Percentiles rank a stretch among this genome's conserved stretches.
phyloP scores from a whole-genome alignment of 2,888 invertebrate genomes.

The Lepidocyrtoides sp. region DNA sequence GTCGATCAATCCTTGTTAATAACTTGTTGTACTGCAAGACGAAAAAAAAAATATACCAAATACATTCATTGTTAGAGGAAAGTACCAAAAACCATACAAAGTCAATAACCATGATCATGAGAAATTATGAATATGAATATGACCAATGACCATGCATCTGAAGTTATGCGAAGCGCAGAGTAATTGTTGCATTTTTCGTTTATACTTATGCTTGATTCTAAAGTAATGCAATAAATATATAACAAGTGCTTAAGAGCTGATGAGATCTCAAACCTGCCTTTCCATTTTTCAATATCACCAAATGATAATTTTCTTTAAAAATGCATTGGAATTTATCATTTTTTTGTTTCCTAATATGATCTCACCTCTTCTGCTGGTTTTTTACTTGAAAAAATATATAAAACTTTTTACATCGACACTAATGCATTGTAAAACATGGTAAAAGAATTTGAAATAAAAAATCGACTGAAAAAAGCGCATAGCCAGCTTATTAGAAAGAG shows the following conservation, averaged over 20 bases:
- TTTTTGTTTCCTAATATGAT: constrained; percentile 46
- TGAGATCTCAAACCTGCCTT: constrained; percentile 80
- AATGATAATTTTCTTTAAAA: constrained; percentile 74
- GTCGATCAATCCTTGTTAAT: constrained; percentile 70
- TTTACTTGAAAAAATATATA: not conserved
- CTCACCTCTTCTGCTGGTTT: constrained; percentile 24
- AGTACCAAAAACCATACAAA: not conserved
- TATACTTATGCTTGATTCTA: not conserved
- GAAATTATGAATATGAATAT: too few species aligned
- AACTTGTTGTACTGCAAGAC: not conserved
- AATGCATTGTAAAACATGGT: constrained; percentile 42
- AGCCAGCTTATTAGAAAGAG: not conserved
- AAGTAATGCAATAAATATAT: not conserved
- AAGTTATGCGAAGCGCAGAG: not conserved
- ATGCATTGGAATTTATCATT: constrained; percentile 76
- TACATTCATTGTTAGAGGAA: not conserved
- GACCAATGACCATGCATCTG: not conserved
- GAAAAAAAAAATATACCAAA: too few species aligned
- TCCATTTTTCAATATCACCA: constrained; percentile 83
- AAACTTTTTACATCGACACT: not conserved
- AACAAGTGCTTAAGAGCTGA: constrained; percentile 50
- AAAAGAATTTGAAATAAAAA: constrained; percentile 46
- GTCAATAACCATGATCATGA: too few species aligned
- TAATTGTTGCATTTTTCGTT: not conserved
- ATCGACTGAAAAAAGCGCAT: not conserved